phyloP scores from a whole-genome alignment of 2,888 invertebrate species.

The Bruchidius siliquastri region DNA sequence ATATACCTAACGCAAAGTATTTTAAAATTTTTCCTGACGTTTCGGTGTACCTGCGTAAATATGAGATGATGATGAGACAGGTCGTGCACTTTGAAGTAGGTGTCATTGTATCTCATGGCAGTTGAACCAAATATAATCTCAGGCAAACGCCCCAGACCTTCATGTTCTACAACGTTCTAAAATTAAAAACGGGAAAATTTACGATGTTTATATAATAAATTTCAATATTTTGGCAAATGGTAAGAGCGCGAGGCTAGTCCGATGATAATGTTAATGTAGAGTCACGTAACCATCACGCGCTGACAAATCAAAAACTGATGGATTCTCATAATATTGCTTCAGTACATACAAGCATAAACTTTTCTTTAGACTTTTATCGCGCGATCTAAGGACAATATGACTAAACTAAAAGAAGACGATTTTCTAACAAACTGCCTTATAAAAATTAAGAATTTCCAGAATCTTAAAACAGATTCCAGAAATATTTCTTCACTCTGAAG shows the following conservation, averaged over 20 bases:
- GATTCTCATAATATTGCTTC: not conserved
- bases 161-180: slow-evolving; percentile 16
- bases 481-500: no score
- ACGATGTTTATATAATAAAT: not conserved
- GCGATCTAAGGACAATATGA: no score
- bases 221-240: not conserved
- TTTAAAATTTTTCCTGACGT: no score
- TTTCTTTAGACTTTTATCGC: no score
- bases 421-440: no score
- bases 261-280: not conserved
- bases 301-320: not conserved
- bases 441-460: no score
- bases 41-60: slow-evolving; percentile 53
- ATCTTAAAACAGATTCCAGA: no score
- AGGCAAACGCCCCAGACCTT: slow-evolving; percentile 71
- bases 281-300: not conserved
- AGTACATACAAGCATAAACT: no score
- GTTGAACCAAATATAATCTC: slow-evolving; percentile 93
- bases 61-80: slow-evolving; percentile 46
- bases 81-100: slow-evolving; percentile 79
- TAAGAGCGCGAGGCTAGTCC: not conserved
- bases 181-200: slow-evolving; percentile 6
- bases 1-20: no score
- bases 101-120: slow-evolving; percentile 82
- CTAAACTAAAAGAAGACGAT: no score